phyloP scores from a whole-genome alignment of 1,140 invertebrate species.

The Odontomachus brunneus region DNA sequence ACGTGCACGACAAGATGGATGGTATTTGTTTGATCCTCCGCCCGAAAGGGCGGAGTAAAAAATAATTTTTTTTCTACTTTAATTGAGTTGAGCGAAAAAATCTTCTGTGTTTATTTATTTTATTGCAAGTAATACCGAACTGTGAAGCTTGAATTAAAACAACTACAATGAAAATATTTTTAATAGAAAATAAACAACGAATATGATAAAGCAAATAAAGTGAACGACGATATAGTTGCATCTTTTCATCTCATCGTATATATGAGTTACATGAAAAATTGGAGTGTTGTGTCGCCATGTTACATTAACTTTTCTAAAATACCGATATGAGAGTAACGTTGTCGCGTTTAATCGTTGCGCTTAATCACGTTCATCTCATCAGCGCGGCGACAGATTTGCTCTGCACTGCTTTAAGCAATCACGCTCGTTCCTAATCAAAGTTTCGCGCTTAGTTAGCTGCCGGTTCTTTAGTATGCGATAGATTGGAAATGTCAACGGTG shows the following conservation, averaged over 20 bases:
- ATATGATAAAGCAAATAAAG: conserved; percentile 5
- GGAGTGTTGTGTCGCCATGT: too few species aligned
- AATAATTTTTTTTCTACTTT: neutral
- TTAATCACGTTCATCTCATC: neutral
- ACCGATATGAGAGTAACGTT: too few species aligned
- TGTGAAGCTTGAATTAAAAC: neutral
- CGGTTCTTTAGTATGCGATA: conserved; percentile 41
- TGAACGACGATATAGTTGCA: neutral
- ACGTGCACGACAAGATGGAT: too few species aligned
- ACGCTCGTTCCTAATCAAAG: conserved; percentile 43
- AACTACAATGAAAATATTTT: neutral
- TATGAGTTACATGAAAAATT: neutral
- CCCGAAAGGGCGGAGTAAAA: too few species aligned
- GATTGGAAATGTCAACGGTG: conserved; percentile 15
- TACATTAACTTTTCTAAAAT: too few species aligned
- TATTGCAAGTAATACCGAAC: neutral
- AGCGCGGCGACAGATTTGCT: conserved; percentile 2
- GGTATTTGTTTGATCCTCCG: too few species aligned
- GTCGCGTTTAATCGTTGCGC: too few species aligned
- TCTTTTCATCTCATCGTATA: neutral
- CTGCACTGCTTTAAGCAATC: conserved; percentile 7
- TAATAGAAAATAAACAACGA: neutral
- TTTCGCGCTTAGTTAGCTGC: conserved; percentile 31
- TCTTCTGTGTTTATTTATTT: conserved; percentile 6
- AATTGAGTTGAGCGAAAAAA: neutral